Evolutionary conservation across 2,888 invertebrate species (phyloP), one percentile per base, ranked within the genome.

Genomic region (Penaeus monodon): DNA sequence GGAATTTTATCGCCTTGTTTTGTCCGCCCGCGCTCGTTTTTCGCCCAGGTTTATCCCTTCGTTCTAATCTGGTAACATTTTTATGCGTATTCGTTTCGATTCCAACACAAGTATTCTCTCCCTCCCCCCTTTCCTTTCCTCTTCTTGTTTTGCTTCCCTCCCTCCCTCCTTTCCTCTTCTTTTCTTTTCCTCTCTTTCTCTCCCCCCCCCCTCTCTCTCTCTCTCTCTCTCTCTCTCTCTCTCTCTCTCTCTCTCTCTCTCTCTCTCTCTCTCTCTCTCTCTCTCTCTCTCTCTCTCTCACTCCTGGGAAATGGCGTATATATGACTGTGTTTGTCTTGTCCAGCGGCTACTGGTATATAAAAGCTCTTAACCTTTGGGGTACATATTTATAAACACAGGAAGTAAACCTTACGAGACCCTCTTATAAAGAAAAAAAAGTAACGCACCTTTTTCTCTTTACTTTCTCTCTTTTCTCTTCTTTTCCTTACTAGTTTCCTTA

Each of bases 241-340:
- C 29, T 73, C 73, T 29, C 29, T 29, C 29, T 17, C 17, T 29
- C 29, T 29, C 73, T 73, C 73, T 68, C 68, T 68, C 68, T 29
- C 73, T 73, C 73, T 29, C 73, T 73, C 73, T 57, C 57, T 57
- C 57, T 57, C 73, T 73, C 79, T 63, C 29, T 64, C 79, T 63
- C 79, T 79, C 79, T 20, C 68, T 81, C 68, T 81, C 81, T 68
- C 81, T 81, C 81, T 63, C 79, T 79, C 79, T 79, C 63, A 64
- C 38, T 68, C 68, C 22, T 57, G 57, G 57, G 57, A 57, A 57
- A 57, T 57, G 57, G 57, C 57, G 57, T 57, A 57, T 57, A 57
- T 57, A 57, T 57, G 57, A 57, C 57, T 57, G 57, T 57, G 57
- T 57, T 57, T 57, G 57, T 57, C 57, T 17, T 57, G 57, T 57